A percentile compares a stretch with the other conserved stretches of the same genome.
These are phyloP conservation scores for Geodia barretti DNA, from an alignment of 37 sponge, comb jelly and placozoan species.

Conservation along the genomic window DNA sequence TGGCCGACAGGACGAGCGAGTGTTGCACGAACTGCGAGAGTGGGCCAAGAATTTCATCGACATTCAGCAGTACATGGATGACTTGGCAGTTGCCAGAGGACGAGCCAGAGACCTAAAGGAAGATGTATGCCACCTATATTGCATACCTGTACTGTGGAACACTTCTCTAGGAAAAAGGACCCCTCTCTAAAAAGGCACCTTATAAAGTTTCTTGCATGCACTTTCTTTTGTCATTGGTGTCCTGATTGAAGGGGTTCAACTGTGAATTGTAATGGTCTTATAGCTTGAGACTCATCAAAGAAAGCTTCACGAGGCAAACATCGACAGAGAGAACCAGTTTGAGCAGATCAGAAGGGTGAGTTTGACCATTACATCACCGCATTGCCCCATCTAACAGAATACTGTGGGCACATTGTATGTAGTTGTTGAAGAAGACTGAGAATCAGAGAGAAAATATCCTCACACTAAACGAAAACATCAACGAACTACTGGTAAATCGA, in stretches of 20 bases:
- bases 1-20: constrained; percentile 69
- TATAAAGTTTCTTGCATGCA: no score
- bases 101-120: constrained; percentile 43
- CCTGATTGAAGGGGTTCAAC: no score
- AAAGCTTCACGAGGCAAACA: constrained; percentile 45
- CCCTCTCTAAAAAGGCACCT: no score
- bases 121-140: no score
- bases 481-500: constrained; percentile 10
- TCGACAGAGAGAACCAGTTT: constrained; percentile 34
- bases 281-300: constrained; percentile 33
- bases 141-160: no score
- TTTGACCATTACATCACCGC: background rate
- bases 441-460: constrained; percentile 3
- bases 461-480: constrained; percentile 8
- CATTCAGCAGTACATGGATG: constrained; percentile 72
- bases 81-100: constrained; percentile 57
- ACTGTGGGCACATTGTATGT: background rate
- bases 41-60: constrained; percentile 69
- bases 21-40: constrained; percentile 77
- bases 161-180: no score
- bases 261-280: background rate
- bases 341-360: constrained; percentile 37
- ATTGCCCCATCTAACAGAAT: background rate
- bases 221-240: no score
- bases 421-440: constrained; percentile 20